Evolutionary conservation across 30 jellyfish, hydroid and myxozoan species (phyloP).

Genomic region (Aurelia aurita complex sp. Pacific): DNA sequence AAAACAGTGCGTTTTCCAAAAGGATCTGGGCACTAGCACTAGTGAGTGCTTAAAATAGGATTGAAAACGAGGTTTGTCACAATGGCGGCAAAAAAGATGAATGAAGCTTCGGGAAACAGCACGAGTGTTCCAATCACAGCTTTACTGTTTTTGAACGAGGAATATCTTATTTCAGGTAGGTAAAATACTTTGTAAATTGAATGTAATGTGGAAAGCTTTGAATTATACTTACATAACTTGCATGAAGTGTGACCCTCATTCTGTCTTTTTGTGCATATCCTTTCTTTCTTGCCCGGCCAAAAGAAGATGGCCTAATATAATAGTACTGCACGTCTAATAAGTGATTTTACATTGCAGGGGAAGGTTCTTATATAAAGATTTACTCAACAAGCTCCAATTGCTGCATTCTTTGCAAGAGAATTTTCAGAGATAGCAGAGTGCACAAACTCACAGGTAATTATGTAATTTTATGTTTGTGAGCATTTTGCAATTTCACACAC

Average conservation of each 20-base stretch:
- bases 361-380: conserved; percentile 69
- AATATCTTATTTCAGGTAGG: conserved; percentile 25
- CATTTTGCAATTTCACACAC: no score
- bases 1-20: neutral
- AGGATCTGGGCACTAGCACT: conserved; percentile 8
- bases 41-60: neutral
- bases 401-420: neutral
- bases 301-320: no score
- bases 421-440: conserved; percentile 40
- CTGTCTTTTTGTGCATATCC: no score
- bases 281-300: no score
- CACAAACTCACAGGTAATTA: conserved; percentile 62
- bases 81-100: neutral
- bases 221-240: no score
- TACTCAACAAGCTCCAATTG: neutral
- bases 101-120: neutral
- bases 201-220: no score
- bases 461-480: neutral
- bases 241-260: no score
- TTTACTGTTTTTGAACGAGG: conserved; percentile 12
- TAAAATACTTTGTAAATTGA: neutral
- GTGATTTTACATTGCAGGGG: conserved; percentile 31
- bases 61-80: neutral
- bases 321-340: no score
- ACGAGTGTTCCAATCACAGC: conserved; percentile 43